Evolutionary conservation across 2,113 vertebrate genomes (phyloP), one percentile per base, ranked within the genome.

Genomic region (Xenus cinereus): DNA sequence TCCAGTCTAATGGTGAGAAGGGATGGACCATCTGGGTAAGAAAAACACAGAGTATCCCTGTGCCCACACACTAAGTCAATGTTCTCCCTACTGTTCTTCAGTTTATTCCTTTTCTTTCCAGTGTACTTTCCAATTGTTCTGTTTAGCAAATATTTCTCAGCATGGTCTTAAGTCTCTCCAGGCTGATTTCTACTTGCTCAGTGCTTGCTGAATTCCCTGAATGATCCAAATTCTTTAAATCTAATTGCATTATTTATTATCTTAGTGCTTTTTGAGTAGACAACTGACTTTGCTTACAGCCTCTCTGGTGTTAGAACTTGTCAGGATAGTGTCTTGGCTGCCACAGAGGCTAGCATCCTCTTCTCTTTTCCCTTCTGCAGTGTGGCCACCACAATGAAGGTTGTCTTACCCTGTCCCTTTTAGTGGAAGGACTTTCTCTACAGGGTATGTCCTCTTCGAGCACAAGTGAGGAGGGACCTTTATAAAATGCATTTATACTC

Each of bases 271-370:
- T 89, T 57, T 75, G 35, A 89, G 14, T 67, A 64, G 33, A 46
- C 6, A 67, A 33, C 13, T 71, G 54, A 30, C 6, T 92, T 82
- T 59, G 12, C 33, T 21, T 20, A 33, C 21, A 71, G 6, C 4
- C 14, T 86, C 35, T 46, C 45, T 32, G 23, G 17, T 62, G 14
- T 46, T 33, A 59, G 35, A 60, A 51, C 14, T 66, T 3, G 3
- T 32, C 16, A 10, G 2, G 46, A 59, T 24, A 23, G 11, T 78
- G 17, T 62, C 28, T 79, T 67, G 23, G 3, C 27, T 78, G 51
- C 10, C 23, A 18, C 0, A 3, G n/a, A 60, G 8, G 8, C 26
- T 37, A 35, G 3, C 10, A 37, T 9, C 1, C 0, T 20, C 46
- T 77, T 60, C 19, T 59, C 32, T 87, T 71, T 84, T 69, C 28